Base-by-base conservation (phyloP, 2,797 vertebrate genomes). In the Nyctibius grandis region DNA sequence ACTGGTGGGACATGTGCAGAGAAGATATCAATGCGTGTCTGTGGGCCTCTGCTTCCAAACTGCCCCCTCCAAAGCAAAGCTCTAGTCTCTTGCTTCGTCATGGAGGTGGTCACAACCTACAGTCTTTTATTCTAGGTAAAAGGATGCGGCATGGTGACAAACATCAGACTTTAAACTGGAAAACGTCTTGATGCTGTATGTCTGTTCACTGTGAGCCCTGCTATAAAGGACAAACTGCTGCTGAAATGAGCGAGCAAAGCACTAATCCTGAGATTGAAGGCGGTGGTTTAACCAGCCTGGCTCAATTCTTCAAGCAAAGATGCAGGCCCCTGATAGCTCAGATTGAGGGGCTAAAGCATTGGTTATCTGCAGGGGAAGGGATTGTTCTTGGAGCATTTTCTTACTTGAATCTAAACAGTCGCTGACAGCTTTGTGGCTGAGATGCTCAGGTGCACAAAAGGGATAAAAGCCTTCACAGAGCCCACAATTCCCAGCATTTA, bases 1-100 rank as follows among this genome's bases (percentile, higher is more conserved):
- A 31, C 19, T 3, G 26, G n/a, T n/a, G 21, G n/a, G 4, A 5
- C 4, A 5, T 2, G 0, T 9, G 45, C 31, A 20, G n/a, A 60
- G 34, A 21, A 34, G 44, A 19, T 7, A 12, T 8, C 31, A 50
- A 33, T 1, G 11, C 5, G 1, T 6, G 26, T 51, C 13, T 33
- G 4, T 53, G n/a, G n/a, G n/a, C n/a, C n/a, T n/a, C n/a, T n/a
- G n/a, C n/a, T n/a, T n/a, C n/a, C n/a, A n/a, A n/a, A n/a, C n/a
- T 20, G 6, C 19, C 48, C 40, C 29, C 16, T 76, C 40, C 51
- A n/a, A 60, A 60, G 73, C 28, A 20, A 40, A 73, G 42, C 47
- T 92, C 23, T 25, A 0, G 22, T 17, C 70, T n/a, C 57, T 57
- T 15, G 38, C 28, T 53, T 34, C 12, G 2, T 15, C 6, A 1